These are phyloP conservation scores for Epizoanthus ramosus DNA, from an alignment of 92 coral and sea anemone species.

Conservation along the genomic window DNA sequence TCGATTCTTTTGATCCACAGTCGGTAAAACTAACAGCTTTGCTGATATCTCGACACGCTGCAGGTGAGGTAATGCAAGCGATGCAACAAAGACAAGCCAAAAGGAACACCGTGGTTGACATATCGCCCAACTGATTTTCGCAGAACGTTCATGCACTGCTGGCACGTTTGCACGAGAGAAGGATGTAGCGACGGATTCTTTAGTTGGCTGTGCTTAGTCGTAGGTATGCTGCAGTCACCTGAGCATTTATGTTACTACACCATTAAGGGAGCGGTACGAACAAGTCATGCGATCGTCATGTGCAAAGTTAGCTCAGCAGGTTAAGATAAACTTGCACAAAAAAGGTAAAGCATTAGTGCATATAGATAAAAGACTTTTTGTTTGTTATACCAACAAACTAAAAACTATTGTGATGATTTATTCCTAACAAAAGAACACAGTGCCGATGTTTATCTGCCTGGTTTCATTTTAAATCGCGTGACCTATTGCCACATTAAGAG, in stretches of 20 bases:
- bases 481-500: too few species aligned
- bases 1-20: conserved; percentile 57
- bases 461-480: too few species aligned
- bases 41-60: conserved; percentile 20
- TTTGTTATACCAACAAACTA: not conserved
- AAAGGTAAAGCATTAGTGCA: not conserved
- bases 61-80: not conserved
- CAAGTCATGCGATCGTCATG: conserved; percentile 5
- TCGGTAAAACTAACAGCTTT: conserved; percentile 47
- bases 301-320: not conserved
- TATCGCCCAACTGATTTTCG: not conserved
- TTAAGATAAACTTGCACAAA: not conserved
- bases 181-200: not conserved
- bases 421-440: too few species aligned
- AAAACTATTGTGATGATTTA: too few species aligned
- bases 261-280: too few species aligned
- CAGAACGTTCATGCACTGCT: not conserved
- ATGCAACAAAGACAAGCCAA: not conserved
- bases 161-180: not conserved
- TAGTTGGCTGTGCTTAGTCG: not conserved
- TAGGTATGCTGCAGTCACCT: too few species aligned
- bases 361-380: not conserved
- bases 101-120: not conserved
- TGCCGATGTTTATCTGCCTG: too few species aligned
- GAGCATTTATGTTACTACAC: too few species aligned